Percentiles rank a stretch among this genome's conserved stretches.
phyloP scores from a whole-genome alignment of 1,140 invertebrate genomes.

The Venturia canescens region DNA sequence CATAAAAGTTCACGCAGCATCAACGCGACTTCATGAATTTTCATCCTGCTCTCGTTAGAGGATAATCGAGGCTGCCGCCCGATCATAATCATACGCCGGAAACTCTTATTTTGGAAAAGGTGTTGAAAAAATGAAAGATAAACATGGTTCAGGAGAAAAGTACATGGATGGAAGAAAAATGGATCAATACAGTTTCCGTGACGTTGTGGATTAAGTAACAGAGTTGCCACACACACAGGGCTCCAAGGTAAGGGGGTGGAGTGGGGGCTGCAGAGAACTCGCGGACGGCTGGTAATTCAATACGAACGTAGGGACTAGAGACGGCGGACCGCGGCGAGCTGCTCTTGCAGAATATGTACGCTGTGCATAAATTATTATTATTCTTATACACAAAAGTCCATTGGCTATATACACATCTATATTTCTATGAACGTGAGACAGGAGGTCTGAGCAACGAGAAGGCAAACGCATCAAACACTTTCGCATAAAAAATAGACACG shows the following conservation, averaged over 20 bases:
- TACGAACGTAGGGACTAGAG: constrained; percentile 17
- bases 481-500: background rate
- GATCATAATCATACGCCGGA: no score
- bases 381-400: background rate
- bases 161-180: constrained; percentile 5
- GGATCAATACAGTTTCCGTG: constrained; percentile 24
- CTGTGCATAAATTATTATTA: background rate
- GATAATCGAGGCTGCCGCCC: no score
- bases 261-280: background rate
- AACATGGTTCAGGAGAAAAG: background rate
- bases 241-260: background rate
- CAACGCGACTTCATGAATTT: no score
- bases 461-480: background rate
- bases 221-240: constrained; percentile 14
- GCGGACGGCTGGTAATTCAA: constrained; percentile 17
- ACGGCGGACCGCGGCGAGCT: background rate
- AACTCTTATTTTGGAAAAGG: no score
- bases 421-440: background rate
- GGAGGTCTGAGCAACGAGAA: background rate
- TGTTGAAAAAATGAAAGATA: background rate
- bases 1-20: no score
- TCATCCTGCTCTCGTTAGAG: no score
- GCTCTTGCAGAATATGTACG: constrained; percentile 10
- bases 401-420: background rate
- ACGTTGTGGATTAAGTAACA: constrained; percentile 29